Evolutionary conservation across 2,888 invertebrate species (phyloP), one percentile per base, ranked within the genome.

Genomic region (Stomorhina lunata): DNA sequence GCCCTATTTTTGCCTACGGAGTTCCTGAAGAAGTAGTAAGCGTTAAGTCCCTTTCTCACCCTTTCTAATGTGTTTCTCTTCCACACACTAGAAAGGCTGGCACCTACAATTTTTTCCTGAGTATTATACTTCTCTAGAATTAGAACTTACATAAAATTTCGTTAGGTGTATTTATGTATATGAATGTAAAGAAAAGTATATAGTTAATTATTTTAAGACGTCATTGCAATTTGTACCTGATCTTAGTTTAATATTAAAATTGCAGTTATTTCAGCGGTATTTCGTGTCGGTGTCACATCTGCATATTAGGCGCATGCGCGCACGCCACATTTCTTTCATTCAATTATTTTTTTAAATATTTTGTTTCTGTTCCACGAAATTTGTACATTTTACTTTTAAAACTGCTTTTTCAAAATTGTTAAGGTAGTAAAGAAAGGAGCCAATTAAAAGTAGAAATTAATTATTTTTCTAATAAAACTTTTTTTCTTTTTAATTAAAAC

Each of bases 281-380:
- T 71, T 53, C 71, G 76, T 76, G 71, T 76, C 80, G 71, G 76
- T 81, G 80, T 81, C 71, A 76, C 32, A 81, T 81, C 71, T 81
- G 71, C 65, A 81, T 81, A 81, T 66, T 63, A 77, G 71, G 81
- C 66, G 76, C 76, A 66, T 77, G 66, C 65, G 81, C 81, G 77
- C 81, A 81, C 71, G 81, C 71, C 76, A 81, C 66, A 59, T 72
- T 81, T 76, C 48, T 65, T 59, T 65, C 43, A 59, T 59, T 37
- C 68, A 45, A 25, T 48, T 2, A 45, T 4, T 25, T 48, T 5
- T 12, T 22, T n/a, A 12, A n/a, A n/a, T 40, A 12, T 25, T 59
- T 29, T 15, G 34, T 66, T 32, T 55, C 32, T 55, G 57, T 75
- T 75, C 43, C 7, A 66, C 29, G 37, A 9, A 15, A 22, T 66